Conservation (phyloP, 2,113 vertebrate genomes). For the Xenopus laevis region DNA sequence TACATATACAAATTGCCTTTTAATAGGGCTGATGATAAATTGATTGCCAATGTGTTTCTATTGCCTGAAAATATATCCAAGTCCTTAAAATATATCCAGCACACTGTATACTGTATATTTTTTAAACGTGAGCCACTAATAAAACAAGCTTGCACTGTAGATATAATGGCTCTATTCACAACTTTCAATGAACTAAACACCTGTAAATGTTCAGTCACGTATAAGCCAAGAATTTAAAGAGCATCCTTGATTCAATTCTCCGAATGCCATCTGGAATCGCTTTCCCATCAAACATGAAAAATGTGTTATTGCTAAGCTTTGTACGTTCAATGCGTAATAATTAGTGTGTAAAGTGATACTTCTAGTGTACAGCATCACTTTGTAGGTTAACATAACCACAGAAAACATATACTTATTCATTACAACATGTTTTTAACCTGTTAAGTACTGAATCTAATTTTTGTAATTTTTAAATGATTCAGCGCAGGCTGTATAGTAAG, state of each 20-base stretch:
- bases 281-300: constrained; percentile 24
- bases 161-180: not conserved
- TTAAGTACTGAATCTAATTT: not conserved
- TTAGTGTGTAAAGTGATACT: constrained; percentile 23
- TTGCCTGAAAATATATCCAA: not conserved
- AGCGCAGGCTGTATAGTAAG: too few relatives aligned
- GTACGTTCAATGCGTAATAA: constrained; percentile 30
- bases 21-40: not conserved
- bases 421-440: not conserved
- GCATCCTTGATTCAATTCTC: constrained; percentile 5
- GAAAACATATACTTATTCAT: not conserved
- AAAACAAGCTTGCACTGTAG: not conserved
- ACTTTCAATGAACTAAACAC: constrained; percentile 1
- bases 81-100: not conserved
- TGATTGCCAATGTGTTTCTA: not conserved
- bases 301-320: constrained; percentile 20
- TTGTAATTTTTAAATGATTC: too few relatives aligned
- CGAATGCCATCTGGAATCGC: constrained; percentile 7
- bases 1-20: not conserved
- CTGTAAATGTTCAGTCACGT: not conserved
- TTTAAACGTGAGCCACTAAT: not conserved
- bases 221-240: constrained; percentile 10
- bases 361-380: not conserved
- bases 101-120: not conserved
- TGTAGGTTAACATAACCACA: not conserved